Evolutionary conservation across 1,140 invertebrate species (phyloP).

Genomic region (Ericerus pela): DNA sequence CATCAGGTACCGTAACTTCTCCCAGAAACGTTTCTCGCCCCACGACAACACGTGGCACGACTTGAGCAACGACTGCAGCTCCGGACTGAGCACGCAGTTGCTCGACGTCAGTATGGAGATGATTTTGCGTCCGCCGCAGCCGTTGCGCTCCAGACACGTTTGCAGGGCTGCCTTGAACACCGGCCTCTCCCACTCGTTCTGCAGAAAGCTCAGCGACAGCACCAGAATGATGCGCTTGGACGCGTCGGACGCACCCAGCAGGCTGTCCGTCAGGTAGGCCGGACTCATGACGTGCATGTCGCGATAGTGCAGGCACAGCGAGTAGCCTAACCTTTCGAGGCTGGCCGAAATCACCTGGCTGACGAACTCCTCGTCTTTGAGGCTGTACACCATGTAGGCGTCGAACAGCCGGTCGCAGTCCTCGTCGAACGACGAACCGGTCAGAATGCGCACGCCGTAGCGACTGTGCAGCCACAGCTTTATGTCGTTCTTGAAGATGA

Average conservation of each 20-base stretch:
- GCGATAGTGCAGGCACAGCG: slow-evolving; percentile 66
- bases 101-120: slow-evolving; percentile 76
- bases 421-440: slow-evolving; percentile 59
- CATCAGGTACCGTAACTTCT: slow-evolving; percentile 79
- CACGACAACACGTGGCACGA: slow-evolving; percentile 66
- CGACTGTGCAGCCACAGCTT: slow-evolving; percentile 65
- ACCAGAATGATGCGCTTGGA: slow-evolving; percentile 79
- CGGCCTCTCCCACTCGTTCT: slow-evolving; percentile 85
- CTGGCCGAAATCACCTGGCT: slow-evolving; percentile 67
- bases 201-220: slow-evolving; percentile 79
- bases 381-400: slow-evolving; percentile 79
- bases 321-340: slow-evolving; percentile 37
- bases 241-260: slow-evolving; percentile 77
- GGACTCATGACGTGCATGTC: slow-evolving; percentile 66
- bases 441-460: slow-evolving; percentile 68
- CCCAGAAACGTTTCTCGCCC: slow-evolving; percentile 87
- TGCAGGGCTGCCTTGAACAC: slow-evolving; percentile 83
- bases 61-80: slow-evolving; percentile 75
- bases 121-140: slow-evolving; percentile 45
- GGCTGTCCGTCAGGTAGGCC: slow-evolving; percentile 59
- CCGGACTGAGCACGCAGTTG: slow-evolving; percentile 66
- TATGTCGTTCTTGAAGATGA: slow-evolving; percentile 52
- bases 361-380: slow-evolving; percentile 78
- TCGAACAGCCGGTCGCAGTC: slow-evolving; percentile 73
- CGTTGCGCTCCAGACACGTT: slow-evolving; percentile 46